Base-by-base conservation (phyloP, 2,888 invertebrate species). In the Ophioninae sp. region DNA sequence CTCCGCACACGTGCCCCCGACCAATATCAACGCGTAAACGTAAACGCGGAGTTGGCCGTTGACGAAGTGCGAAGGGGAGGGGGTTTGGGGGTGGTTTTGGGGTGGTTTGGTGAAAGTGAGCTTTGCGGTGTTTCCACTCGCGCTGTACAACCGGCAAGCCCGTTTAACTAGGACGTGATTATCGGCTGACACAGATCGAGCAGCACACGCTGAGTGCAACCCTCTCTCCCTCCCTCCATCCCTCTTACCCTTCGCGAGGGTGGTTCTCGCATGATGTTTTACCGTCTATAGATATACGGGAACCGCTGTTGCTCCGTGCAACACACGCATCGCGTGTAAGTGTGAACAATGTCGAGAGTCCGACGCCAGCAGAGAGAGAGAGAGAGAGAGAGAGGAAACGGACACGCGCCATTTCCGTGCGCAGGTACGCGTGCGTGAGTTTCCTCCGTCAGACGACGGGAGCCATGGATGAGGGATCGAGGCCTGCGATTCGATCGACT, bases 161-260 rank as follows among this genome's bases (percentile, higher is more conserved):
- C 85, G 68, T 87, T 87, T 86, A 89, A 89, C 88, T 87, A 87
- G 87, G 87, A 86, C 82, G 82, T 85, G 75, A 85, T 86, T 85
- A 86, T 86, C 84, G 82, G 80, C 81, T 85, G 86, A 85, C 83
- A 86, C 86, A 86, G 82, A 86, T 86, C 85, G 85, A 82, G 81
- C 85, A 77, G 23, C 68, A 74, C 50, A 50, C 50, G 13, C 17
- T 17, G 74, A 64, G 83, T 81, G 81, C 78, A 79, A 83, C 72
- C 79, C 75, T 72, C 62, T 30, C 62, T 6, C 44, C 50, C 41
- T 64, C 44, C 70, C 59, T 74, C 57, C 76, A 79, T 79, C 78
- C 64, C n/a, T n/a, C n/a, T 39, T 39, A 39, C 44, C 44, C 50
- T 50, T 50, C 17, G 6, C 17, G 17, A 50, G 17, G 50, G 50